Percentiles rank a stretch among this genome's conserved stretches.
Conservation (phyloP, 2,797 vertebrate genomes). For the Ciconia nigra region DNA sequence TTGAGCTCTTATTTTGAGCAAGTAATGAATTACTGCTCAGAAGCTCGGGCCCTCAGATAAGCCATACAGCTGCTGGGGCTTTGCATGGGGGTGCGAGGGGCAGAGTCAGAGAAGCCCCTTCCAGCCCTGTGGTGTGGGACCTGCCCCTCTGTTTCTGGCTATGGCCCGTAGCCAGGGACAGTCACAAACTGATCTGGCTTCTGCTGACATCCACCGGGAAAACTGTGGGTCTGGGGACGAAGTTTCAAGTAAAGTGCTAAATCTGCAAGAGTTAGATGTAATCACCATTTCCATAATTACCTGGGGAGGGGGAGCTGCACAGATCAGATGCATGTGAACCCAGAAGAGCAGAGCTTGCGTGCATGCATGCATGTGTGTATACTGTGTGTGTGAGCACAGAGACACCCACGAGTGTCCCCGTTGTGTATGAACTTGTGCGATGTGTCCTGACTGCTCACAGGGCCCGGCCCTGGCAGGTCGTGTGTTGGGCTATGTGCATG, state of each 20-base stretch:
- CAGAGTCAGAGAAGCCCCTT: not conserved
- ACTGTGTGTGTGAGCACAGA: not conserved
- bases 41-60: not conserved
- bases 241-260: not conserved
- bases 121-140: not conserved
- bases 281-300: not conserved
- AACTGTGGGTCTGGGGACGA: not conserved
- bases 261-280: not conserved
- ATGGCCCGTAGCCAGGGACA: too few species aligned
- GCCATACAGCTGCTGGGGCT: not conserved
- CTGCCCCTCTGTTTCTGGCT: not conserved
- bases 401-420: fast-evolving
- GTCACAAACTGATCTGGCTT: not conserved
- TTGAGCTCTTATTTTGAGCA: not conserved
- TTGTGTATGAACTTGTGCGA: fast-evolving
- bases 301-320: not conserved
- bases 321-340: fast-evolving
- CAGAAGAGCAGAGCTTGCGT: not conserved
- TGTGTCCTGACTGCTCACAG: not conserved
- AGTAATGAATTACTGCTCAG: not conserved
- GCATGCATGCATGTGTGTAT: fast-evolving
- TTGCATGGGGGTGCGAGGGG: too few species aligned
- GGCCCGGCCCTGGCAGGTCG: not conserved
- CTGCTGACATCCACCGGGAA: not conserved
- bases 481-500: fast-evolving